Evolutionary conservation across 2,113 vertebrate species (phyloP), one percentile per base, ranked within the genome.

Genomic region (Neoarius graeffei): DNA sequence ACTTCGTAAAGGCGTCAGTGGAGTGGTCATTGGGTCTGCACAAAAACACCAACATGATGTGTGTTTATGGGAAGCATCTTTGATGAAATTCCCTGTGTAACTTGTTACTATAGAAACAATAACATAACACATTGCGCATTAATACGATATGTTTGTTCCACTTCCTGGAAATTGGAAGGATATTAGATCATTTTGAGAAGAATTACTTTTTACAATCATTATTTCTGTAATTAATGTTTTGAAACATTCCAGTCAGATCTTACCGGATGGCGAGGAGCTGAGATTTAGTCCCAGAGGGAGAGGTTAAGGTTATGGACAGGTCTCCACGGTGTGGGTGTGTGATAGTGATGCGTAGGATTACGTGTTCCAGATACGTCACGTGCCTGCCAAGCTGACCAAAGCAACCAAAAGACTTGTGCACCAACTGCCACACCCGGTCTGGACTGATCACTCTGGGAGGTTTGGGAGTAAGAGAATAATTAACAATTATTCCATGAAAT

Each of bases 251-350:
- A 71, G 23, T n/a, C 57, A 57, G 62, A 14, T 56, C 84, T 90
- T 96, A 99, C 98, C 98, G 97, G 95, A 97, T 97, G 80, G 96
- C 94, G 20, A 99, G 94, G 64, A 99, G 96, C 91, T 97, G 96
- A n/a, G 98, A 99, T 92, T 94, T 95, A 48, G 98, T 99, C 94
- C 98, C 98, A 0, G 96, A 96, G 66, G 98, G 98, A 48, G 98
- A 99, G 5, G 96, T 97, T 93, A 99, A 94, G 59, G 96, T 96
- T 91, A 99, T 96, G 91, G 97, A 96, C 93, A 99, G 95, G 94
- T 99, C 97, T 90, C 98, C 98, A 64, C 98, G 97, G 71, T 94
- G 95, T 85, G 96, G 92, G 87, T 99, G 98, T 82, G 95, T 94
- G 91, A 99, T 96, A 92, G 96, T 97, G 85, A 97, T 93, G 20